phyloP scores from a whole-genome alignment of 2,113 vertebrate genomes.

The Notarius lentiginosus region DNA sequence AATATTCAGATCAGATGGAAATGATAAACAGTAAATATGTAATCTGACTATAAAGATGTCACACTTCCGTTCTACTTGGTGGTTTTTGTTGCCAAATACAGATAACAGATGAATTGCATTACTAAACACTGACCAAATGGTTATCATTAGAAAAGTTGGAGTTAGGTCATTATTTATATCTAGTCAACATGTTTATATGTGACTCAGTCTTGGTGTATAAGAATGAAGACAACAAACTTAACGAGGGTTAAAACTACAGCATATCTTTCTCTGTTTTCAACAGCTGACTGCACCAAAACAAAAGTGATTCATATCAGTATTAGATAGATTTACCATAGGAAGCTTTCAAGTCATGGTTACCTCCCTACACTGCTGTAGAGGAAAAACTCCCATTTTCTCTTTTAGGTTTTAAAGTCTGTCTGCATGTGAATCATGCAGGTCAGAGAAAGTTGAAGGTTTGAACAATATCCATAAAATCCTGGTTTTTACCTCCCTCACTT shows the following conservation, averaged over 20 bases:
- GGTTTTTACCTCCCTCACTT: slow-evolving; percentile 34
- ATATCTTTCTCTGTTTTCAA: background rate
- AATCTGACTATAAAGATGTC: background rate
- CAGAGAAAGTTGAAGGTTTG: slow-evolving; percentile 45
- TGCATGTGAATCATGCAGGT: slow-evolving; percentile 20
- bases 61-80: background rate
- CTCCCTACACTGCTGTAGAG: slow-evolving; percentile 1
- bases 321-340: slow-evolving; percentile 34
- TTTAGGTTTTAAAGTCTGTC: background rate
- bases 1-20: background rate
- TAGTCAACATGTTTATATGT: slow-evolving; percentile 29
- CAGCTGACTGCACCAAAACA: background rate
- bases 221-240: slow-evolving; percentile 4
- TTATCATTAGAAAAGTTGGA: background rate
- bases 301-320: slow-evolving; percentile 14
- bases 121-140: background rate
- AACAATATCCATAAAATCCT: slow-evolving; percentile 23
- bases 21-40: background rate
- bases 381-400: slow-evolving; percentile 9
- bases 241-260: background rate
- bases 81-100: slow-evolving; percentile 3
- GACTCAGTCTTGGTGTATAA: slow-evolving; percentile 10
- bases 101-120: background rate
- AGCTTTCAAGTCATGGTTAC: background rate
- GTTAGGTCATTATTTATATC: slow-evolving; percentile 9